Base-by-base conservation (phyloP, 2,113 vertebrate species). In the Casuarius casuarius region DNA sequence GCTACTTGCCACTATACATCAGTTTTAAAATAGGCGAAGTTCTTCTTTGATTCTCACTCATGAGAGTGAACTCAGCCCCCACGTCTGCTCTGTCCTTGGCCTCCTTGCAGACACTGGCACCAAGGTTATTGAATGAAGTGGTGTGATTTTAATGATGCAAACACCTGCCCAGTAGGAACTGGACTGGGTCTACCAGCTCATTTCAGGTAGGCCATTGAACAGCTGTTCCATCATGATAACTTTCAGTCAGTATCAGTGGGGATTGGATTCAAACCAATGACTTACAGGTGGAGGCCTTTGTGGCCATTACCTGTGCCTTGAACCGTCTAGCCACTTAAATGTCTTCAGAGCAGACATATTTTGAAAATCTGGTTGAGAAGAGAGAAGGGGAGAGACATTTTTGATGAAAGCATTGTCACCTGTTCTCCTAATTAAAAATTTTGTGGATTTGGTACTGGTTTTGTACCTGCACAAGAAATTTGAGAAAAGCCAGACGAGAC, bases 121-220 rank as follows among this genome's bases (percentile, higher is more conserved):
- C 38, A 49, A 70, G 54, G 38, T 28, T 77, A 65, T 5, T 72
- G 33, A 76, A 78, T 81, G 23, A 65, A 80, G 38, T 71, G 20
- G 29, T 67, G 33, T 63, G 59, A 49, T 82, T 94, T 83, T 88
- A 93, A 44, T 88, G 40, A 83, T 91, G 33, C 35, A 51, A 87
- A 91, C 42, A 52, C 51, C 73, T 92, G 49, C 33, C 81, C 56
- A 72, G 25, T 51, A 94, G 65, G 78, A 90, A 74, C 75, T 89
- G 52, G 29, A 42, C 56, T 92, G 72, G 72, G 88, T 84, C 59
- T 91, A 83, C 21, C 19, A 71, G 42, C 33, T 92, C 88, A 25
- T 92, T 95, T 89, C 91, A 92, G 71, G 74, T 20, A 79, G 72
- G 52, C 46, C 19, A 49, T 40, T 90, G 48, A 93, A 79, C 38